Evolutionary conservation across 1,140 invertebrate genomes (phyloP).

Genomic region (Bombyx mori): DNA sequence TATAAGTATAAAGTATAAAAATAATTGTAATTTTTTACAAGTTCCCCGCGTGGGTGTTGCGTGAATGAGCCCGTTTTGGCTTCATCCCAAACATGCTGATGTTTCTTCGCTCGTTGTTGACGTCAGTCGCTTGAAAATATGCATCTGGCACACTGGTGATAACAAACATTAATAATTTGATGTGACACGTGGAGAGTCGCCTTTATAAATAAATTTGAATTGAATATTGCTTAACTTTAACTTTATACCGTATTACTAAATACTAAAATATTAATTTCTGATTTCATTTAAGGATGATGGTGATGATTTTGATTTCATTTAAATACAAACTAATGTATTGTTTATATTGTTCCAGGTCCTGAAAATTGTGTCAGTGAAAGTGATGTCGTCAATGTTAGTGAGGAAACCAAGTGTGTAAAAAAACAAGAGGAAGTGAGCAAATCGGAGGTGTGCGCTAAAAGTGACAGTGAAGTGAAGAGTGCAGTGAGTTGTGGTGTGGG

Average conservation of each 20-base stretch:
- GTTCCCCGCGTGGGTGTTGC: slow-evolving; percentile 36
- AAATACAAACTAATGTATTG: not conserved
- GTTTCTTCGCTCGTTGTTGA: slow-evolving; percentile 24
- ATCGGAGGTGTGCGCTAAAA: slow-evolving; percentile 29
- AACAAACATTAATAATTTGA: slow-evolving; percentile 11
- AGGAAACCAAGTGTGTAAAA: slow-evolving; percentile 51
- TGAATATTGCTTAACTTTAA: not conserved
- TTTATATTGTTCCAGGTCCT: slow-evolving; percentile 54
- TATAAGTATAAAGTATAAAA: no score
- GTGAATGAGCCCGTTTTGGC: slow-evolving; percentile 64
- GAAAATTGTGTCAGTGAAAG: slow-evolving; percentile 54
- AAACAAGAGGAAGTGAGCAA: slow-evolving; percentile 41
- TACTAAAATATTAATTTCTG: no score
- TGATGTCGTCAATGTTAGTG: slow-evolving; percentile 57
- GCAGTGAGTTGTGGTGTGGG: slow-evolving; percentile 53
- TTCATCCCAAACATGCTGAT: slow-evolving; percentile 45
- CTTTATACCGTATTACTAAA: not conserved
- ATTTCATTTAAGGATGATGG: no score
- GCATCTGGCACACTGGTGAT: slow-evolving; percentile 20
- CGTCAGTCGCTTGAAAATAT: slow-evolving; percentile 38
- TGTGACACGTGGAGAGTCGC: slow-evolving; percentile 4
- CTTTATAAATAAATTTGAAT: not conserved
- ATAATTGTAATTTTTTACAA: slow-evolving; percentile 33
- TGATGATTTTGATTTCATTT: no score
- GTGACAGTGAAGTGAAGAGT: slow-evolving; percentile 58